Evolutionary conservation across 1,140 invertebrate genomes (phyloP), one percentile per base, ranked within the genome.

Genomic region (Tetranychus cinnabarinus): DNA sequence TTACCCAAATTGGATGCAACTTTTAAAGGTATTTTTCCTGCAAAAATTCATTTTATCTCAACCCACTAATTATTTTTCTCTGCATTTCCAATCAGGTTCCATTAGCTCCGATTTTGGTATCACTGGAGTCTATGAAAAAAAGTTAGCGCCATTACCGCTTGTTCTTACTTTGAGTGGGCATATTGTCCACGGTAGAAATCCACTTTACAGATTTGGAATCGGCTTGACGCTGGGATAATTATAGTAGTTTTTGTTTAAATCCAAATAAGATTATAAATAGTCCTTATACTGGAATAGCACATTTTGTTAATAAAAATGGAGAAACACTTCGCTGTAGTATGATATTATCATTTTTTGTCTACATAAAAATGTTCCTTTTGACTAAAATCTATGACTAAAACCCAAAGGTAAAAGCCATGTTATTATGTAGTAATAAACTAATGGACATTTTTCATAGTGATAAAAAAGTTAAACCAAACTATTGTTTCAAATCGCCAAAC

Each of bases 91-190:
- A 31, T 71, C 88, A 87, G 88, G 68, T 83, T 85, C 68, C 70
- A 74, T 92, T 48, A 93, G 98, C 74, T 87, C 87, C 56, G 97
- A 96, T 73, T 96, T 89, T 88, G 88, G 82, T 61, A 83, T 97
- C 45, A 87, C 85, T 60, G 91, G 85, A 1, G 86, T 92, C 1
- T 73, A 97, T 65, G 93, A 97, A 73, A 93, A 97, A 76, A 85
- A 88, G 75, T 74, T 95, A 47, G 79, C 83, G 66, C 87, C 88
- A 34, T 75, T 98, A 67, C 95, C 95, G 61, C 93, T 97, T 72
- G 85, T 86, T 2, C 84, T 98, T 67, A 82, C 85, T 8, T 74
- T 98, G 1, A 95, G 90, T 69, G 92, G 87, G 57, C 80, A 87
- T 72, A 76, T 93, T 56, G 97, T 95, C 76, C 92, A 97, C 70